Evolutionary conservation across 2,797 vertebrate species (phyloP).

Genomic region (Cichlasoma orientale): DNA sequence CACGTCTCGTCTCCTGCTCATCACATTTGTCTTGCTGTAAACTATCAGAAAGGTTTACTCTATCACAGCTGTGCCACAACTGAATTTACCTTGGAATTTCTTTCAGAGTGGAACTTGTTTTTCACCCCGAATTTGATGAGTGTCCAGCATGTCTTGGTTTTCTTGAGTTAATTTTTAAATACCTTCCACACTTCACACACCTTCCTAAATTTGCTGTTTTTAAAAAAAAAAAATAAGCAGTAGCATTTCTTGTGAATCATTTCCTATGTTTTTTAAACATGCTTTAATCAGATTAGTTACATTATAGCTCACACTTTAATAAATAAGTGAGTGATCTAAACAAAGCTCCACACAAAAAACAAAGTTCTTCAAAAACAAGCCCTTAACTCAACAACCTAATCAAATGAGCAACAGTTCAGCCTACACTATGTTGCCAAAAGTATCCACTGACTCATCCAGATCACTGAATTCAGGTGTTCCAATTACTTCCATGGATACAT

Average conservation of each 20-base stretch:
- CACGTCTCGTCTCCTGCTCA: conserved; percentile 15
- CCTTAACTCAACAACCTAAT: too few species aligned
- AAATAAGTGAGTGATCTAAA: background rate
- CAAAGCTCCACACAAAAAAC: background rate
- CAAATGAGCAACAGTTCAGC: background rate
- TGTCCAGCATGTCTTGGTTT: background rate
- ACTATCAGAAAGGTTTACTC: background rate
- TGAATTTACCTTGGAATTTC: background rate
- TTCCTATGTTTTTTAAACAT: background rate
- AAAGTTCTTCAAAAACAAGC: background rate
- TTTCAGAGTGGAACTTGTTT: background rate
- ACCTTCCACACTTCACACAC: background rate
- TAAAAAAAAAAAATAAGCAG: background rate
- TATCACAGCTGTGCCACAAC: background rate
- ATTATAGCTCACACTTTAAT: background rate
- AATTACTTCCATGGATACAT: too few species aligned
- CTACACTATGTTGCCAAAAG: too few species aligned
- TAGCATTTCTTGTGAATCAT: background rate
- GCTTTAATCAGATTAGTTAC: background rate
- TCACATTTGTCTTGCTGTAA: conserved; percentile 1
- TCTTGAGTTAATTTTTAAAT: background rate
- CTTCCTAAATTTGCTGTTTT: background rate
- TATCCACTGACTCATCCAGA: too few species aligned
- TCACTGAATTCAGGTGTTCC: too few species aligned
- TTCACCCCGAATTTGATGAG: background rate